phyloP scores from a whole-genome alignment of 1,140 invertebrate genomes.

The Drosophila burlai region DNA sequence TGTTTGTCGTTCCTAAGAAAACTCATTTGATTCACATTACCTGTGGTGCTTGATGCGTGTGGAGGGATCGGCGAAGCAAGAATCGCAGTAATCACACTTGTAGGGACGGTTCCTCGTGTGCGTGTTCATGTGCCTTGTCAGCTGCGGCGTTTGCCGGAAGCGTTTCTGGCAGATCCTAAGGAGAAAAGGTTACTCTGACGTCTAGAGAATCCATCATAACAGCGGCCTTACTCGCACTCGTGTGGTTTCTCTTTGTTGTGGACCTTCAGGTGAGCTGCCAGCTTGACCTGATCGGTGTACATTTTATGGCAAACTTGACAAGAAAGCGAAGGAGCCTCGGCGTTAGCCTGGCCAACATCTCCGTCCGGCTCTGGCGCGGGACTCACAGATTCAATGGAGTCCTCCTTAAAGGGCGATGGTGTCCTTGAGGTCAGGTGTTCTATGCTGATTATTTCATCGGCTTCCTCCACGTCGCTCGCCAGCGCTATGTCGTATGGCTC shows the following conservation, averaged over 20 bases:
- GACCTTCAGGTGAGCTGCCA: slow-evolving; percentile 63
- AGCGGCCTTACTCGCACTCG: slow-evolving; percentile 78
- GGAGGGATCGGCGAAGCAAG: slow-evolving; percentile 89
- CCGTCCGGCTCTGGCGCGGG: not conserved
- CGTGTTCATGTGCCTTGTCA: slow-evolving; percentile 78
- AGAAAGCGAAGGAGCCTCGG: slow-evolving; percentile 17
- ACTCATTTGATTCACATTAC: slow-evolving; percentile 46
- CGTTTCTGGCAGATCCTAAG: slow-evolving; percentile 78
- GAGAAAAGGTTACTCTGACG: not conserved
- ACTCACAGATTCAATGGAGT: not conserved
- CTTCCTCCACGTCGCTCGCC: slow-evolving; percentile 21
- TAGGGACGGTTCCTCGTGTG: slow-evolving; percentile 77
- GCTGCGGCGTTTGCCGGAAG: slow-evolving; percentile 71
- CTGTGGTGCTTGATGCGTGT: slow-evolving; percentile 87
- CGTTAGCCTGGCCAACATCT: not conserved
- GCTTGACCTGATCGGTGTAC: slow-evolving; percentile 58
- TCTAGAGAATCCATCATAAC: accelerated
- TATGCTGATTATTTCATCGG: slow-evolving; percentile 33
- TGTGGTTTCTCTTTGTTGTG: slow-evolving; percentile 72
- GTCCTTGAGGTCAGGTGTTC: slow-evolving; percentile 12
- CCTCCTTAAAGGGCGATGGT: not conserved
- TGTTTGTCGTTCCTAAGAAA: not conserved
- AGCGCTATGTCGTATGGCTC: slow-evolving; percentile 39
- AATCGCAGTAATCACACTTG: slow-evolving; percentile 87
- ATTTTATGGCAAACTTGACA: slow-evolving; percentile 68